phyloP scores from a whole-genome alignment of 2,888 invertebrate species.

The Thysanoteuthis rhombus region DNA sequence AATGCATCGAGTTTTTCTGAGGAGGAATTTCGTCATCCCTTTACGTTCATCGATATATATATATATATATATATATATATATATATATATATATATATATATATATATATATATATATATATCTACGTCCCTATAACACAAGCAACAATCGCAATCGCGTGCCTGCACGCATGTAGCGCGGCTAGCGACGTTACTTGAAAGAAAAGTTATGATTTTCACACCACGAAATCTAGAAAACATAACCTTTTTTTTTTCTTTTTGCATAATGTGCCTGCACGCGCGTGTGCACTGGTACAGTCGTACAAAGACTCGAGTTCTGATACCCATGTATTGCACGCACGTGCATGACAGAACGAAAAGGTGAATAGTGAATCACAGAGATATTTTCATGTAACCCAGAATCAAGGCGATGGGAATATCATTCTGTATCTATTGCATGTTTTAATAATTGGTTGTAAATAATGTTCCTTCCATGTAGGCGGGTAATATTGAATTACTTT shows the following conservation, averaged over 20 bases:
- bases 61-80: not conserved
- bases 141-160: not conserved
- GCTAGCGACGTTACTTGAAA: not conserved
- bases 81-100: not conserved
- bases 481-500: not conserved
- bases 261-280: not conserved
- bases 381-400: not conserved
- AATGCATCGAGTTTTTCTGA: not conserved
- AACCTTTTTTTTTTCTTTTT: not conserved
- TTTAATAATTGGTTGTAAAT: not conserved
- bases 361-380: not conserved
- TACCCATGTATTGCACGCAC: not conserved
- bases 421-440: not conserved
- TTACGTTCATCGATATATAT: not conserved
- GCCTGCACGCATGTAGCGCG: not conserved
- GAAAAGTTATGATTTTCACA: not conserved
- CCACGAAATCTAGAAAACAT: not conserved
- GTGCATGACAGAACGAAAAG: not conserved
- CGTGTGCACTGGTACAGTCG: not conserved
- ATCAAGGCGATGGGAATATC: not conserved
- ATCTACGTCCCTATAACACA: not conserved
- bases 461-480: not conserved
- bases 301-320: not conserved
- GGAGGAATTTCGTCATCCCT: not conserved
- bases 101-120: not conserved